Evolutionary conservation across 1,140 invertebrate species (phyloP).

Genomic region (Drosophila varians): DNA sequence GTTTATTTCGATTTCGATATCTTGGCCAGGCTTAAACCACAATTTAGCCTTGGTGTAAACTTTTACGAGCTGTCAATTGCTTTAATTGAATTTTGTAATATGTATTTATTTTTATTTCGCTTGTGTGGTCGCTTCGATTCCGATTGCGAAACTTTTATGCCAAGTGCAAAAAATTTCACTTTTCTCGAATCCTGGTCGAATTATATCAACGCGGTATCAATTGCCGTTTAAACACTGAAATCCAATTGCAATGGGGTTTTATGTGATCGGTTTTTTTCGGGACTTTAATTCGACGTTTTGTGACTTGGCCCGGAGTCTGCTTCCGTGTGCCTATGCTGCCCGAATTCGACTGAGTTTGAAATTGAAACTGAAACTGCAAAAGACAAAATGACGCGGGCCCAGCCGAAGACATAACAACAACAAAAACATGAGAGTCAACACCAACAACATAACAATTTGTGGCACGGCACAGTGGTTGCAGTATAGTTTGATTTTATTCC

Average conservation of each 20-base stretch:
- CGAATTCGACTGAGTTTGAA: slow-evolving; percentile 80
- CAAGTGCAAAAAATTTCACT: slow-evolving; percentile 42
- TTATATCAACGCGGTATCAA: slow-evolving; percentile 13
- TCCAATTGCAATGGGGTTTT: slow-evolving; percentile 20
- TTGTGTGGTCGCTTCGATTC: too few species aligned
- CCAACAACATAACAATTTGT: slow-evolving; percentile 46
- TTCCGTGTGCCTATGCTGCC: slow-evolving; percentile 78
- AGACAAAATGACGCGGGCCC: slow-evolving; percentile 60
- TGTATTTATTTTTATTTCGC: slow-evolving; percentile 46
- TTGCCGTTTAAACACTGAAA: slow-evolving; percentile 23
- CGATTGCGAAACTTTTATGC: slow-evolving; percentile 32
- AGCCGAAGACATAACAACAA: slow-evolving; percentile 39
- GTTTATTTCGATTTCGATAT: slow-evolving; percentile 24
- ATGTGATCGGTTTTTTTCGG: slow-evolving; percentile 12
- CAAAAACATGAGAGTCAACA: slow-evolving; percentile 8
- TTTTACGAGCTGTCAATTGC: slow-evolving; percentile 44
- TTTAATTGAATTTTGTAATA: slow-evolving; percentile 63
- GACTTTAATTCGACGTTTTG: not conserved
- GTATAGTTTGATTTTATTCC: too few species aligned
- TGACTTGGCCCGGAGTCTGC: slow-evolving; percentile 38
- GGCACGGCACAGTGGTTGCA: slow-evolving; percentile 11
- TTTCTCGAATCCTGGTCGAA: slow-evolving; percentile 19
- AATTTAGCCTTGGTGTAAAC: slow-evolving; percentile 37
- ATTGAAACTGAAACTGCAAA: slow-evolving; percentile 76
- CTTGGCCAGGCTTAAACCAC: slow-evolving; percentile 10